A percentile compares a stretch with the other conserved stretches of the same genome.
These are phyloP conservation scores for Cepphus grylle DNA, from an alignment of 2,113 vertebrate species.

Conservation along the genomic window DNA sequence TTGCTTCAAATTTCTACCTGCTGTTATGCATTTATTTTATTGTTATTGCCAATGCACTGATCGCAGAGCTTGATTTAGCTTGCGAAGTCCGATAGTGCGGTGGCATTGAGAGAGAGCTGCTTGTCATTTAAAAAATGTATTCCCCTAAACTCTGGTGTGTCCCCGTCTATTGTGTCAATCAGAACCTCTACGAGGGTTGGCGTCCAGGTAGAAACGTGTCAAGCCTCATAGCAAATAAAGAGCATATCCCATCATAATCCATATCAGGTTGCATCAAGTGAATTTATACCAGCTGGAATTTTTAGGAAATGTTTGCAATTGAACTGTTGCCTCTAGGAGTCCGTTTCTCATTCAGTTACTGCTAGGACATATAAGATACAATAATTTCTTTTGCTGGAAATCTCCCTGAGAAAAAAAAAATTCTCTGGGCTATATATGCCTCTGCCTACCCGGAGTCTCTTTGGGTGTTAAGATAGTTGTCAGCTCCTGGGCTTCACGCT, in stretches of 20 bases:
- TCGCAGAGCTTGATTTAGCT: not conserved
- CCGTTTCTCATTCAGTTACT: not conserved
- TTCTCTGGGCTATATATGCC: not conserved
- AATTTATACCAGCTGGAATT: not conserved
- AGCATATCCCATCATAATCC: not conserved
- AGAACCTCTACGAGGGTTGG: not conserved
- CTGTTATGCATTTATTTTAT: not conserved
- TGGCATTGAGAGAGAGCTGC: not conserved
- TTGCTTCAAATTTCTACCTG: not conserved
- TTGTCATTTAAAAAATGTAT: not conserved
- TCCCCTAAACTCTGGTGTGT: not conserved
- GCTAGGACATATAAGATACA: not conserved
- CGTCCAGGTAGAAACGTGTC: not conserved
- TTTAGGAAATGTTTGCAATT: not conserved
- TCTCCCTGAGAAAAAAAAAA: not conserved
- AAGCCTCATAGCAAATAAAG: not conserved
- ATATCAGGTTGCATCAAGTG: not conserved
- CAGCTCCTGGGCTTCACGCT: not conserved
- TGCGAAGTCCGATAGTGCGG: not conserved
- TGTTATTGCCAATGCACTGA: not conserved
- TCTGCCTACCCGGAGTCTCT: not conserved
- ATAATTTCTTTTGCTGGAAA: not conserved
- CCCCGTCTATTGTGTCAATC: not conserved
- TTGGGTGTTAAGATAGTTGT: not conserved
- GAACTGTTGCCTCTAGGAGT: slow-evolving; percentile 5